Conservation (phyloP, 2,888 invertebrate genomes). For the Drosophila pseudotalamancana region DNA sequence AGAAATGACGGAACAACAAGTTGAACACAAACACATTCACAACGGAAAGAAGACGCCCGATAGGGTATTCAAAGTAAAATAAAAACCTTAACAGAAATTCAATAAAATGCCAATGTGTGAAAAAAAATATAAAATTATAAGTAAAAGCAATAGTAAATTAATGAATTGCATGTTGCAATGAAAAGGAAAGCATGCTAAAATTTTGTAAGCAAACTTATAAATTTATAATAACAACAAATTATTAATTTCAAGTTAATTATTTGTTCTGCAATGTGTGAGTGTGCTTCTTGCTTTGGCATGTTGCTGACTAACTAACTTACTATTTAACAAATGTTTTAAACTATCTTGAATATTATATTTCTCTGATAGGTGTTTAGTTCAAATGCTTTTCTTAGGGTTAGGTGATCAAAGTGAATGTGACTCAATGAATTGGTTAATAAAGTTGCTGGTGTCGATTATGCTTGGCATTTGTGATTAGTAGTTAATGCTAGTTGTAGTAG, state of each 20-base stretch:
- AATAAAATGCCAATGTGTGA: background rate
- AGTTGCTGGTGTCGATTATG: slow-evolving; percentile 30
- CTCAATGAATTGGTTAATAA: slow-evolving; percentile 23
- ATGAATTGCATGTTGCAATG: slow-evolving; percentile 8
- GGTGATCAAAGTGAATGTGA: slow-evolving; percentile 29
- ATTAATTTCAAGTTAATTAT: slow-evolving; percentile 6
- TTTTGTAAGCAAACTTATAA: background rate
- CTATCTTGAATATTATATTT: slow-evolving; percentile 13
- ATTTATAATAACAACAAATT: too few species aligned
- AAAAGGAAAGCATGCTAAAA: slow-evolving; percentile 7
- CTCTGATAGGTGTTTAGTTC: slow-evolving; percentile 4
- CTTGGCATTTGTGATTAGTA: slow-evolving; percentile 51
- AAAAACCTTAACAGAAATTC: slow-evolving; percentile 2
- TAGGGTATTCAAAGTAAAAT: slow-evolving; percentile 8
- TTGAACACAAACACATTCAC: slow-evolving; percentile 45
- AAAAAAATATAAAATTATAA: background rate
- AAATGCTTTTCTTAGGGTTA: slow-evolving; percentile 10
- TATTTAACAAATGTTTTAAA: slow-evolving; percentile 20
- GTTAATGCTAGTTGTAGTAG: too few species aligned
- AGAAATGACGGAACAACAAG: slow-evolving; percentile 37
- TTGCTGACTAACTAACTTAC: slow-evolving; percentile 29
- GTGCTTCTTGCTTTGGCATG: slow-evolving; percentile 46
- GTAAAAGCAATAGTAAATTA: background rate
- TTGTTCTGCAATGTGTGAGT: slow-evolving; percentile 44
- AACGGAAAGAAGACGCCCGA: slow-evolving; percentile 24